Conservation (phyloP, 2,797 vertebrate genomes). For the Zenarchopterus dispar region DNA sequence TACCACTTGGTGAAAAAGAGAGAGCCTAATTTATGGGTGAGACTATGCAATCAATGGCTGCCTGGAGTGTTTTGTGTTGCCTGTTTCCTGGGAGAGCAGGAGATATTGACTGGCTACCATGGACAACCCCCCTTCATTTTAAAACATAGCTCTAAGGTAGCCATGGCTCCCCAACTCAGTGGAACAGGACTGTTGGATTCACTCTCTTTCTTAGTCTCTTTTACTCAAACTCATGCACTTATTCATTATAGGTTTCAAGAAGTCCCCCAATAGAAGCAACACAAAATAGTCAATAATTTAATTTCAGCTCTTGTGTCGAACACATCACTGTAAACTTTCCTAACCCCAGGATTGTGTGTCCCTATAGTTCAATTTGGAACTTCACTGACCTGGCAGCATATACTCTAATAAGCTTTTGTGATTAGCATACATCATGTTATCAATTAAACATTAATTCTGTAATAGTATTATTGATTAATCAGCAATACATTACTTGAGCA, state of each 20-base stretch:
- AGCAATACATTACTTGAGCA: conserved; percentile 1
- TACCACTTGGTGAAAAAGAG: conserved; percentile 43
- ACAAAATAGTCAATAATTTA: conserved; percentile 40
- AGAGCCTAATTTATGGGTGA: conserved; percentile 64
- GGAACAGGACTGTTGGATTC: conserved; percentile 43
- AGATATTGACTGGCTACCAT: conserved; percentile 67
- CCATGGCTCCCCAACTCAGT: conserved; percentile 68
- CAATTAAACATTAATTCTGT: neutral
- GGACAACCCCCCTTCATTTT: conserved; percentile 58
- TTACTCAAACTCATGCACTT: conserved; percentile 32
- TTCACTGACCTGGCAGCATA: conserved; percentile 31
- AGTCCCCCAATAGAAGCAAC: conserved; percentile 44
- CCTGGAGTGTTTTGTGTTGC: conserved; percentile 68
- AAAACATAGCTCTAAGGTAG: conserved; percentile 62
- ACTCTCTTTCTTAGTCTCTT: conserved; percentile 19
- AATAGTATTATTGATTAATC: neutral
- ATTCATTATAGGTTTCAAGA: conserved; percentile 47
- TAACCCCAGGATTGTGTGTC: conserved; percentile 28
- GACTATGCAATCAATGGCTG: conserved; percentile 65
- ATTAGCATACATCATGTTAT: neutral
- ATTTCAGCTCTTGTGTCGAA: conserved; percentile 19
- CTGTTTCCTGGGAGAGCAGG: conserved; percentile 75
- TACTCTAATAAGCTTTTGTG: conserved; percentile 3
- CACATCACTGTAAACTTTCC: conserved; percentile 39
- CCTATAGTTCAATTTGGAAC: conserved; percentile 18